Percentiles rank a stretch among this genome's conserved stretches.
These are phyloP conservation scores for Sminthurinus signatus DNA, from an alignment of 1,140 invertebrate species.

Conservation along the genomic window DNA sequence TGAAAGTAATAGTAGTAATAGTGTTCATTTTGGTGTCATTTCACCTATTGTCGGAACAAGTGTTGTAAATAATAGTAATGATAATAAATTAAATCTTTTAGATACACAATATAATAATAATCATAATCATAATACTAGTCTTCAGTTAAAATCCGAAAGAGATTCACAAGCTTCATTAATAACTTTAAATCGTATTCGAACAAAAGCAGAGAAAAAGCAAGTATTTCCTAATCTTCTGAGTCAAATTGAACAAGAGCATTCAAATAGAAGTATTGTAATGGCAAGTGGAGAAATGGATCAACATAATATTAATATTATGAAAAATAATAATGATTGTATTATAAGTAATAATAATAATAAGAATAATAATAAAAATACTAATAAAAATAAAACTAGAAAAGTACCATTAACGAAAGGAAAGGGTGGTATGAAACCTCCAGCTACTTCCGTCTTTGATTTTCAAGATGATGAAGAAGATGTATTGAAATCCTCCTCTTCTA, in stretches of 20 bases:
- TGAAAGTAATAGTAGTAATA: background rate
- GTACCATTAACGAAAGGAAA: too few relatives aligned
- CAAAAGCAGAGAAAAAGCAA: slow-evolving; percentile 41
- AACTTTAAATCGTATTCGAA: slow-evolving; percentile 32
- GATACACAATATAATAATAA: slow-evolving; percentile 7
- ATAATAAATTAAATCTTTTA: background rate
- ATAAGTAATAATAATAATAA: too few relatives aligned
- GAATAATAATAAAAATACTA: background rate
- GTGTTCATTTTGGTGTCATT: too few relatives aligned
- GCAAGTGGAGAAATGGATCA: too few relatives aligned
- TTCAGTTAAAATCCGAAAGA: slow-evolving; percentile 9
- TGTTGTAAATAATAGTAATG: background rate
- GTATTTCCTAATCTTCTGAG: slow-evolving; percentile 39
- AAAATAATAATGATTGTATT: too few relatives aligned
- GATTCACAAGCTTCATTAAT: background rate
- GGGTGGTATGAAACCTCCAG: slow-evolving; percentile 15
- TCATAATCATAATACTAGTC: slow-evolving; percentile 9
- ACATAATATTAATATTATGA: background rate
- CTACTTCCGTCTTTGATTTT: slow-evolving; percentile 39
- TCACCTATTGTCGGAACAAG: too few relatives aligned
- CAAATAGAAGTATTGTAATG: slow-evolving; percentile 1
- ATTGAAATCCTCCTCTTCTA: background rate
- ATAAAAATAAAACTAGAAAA: too few relatives aligned
- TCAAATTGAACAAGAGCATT: slow-evolving; percentile 41
- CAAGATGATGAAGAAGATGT: slow-evolving; percentile 37